These are phyloP conservation scores for Heterotilapia buettikoferi DNA, from an alignment of 2,113 vertebrate species.

Conservation along the genomic window DNA sequence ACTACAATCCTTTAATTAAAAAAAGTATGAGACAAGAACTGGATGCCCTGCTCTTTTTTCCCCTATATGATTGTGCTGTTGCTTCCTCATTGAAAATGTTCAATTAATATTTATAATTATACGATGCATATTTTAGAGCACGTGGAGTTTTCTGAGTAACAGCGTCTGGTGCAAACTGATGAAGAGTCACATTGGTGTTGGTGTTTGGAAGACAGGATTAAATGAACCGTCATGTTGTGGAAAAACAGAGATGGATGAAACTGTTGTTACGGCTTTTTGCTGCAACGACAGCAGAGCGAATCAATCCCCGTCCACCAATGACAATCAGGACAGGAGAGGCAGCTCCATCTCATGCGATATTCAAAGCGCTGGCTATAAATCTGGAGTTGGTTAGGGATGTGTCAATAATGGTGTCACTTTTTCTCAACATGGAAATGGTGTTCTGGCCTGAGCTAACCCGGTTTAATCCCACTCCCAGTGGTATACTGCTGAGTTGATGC, in stretches of 20 bases:
- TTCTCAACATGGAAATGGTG: constrained; percentile 30
- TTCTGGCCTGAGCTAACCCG: constrained; percentile 25
- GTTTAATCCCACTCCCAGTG: constrained; percentile 38
- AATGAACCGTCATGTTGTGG: constrained; percentile 14
- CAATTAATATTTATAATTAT: constrained; percentile 31
- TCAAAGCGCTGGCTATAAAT: constrained; percentile 21
- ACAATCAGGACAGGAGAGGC: constrained; percentile 14
- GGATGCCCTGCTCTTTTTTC: not conserved
- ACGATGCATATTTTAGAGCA: not conserved
- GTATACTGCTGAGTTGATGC: constrained; percentile 29
- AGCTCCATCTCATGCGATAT: constrained; percentile 9
- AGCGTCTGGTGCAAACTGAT: not conserved
- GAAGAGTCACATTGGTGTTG: not conserved
- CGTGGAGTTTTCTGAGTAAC: not conserved
- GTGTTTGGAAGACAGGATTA: not conserved
- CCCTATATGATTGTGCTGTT: not conserved
- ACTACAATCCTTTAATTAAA: constrained; percentile 26
- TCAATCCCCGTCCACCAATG: constrained; percentile 25
- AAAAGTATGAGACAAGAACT: constrained; percentile 4
- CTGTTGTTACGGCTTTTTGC: not conserved
- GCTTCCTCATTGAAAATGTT: not conserved
- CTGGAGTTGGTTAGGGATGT: constrained; percentile 12
- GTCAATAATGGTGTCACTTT: constrained; percentile 45
- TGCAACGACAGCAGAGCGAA: constrained; percentile 1
- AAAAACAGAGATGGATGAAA: constrained; percentile 28